Evolutionary conservation across 2,113 vertebrate genomes (phyloP).

Genomic region (Cyrtonyx montezumae): DNA sequence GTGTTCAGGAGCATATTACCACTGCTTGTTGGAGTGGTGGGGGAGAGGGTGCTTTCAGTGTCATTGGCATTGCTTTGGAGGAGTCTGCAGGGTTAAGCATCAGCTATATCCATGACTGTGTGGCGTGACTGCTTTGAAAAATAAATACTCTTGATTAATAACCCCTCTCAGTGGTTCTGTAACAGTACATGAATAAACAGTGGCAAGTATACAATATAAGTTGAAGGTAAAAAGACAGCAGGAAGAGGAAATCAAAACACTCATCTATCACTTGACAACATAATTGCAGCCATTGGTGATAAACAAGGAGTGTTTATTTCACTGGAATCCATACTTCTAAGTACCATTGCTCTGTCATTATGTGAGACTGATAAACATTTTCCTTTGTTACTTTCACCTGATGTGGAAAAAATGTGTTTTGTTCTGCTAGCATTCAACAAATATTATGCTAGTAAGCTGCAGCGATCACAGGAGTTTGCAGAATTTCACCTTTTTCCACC

Average conservation of each 20-base stretch:
- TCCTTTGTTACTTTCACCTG: not conserved
- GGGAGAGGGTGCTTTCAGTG: not conserved
- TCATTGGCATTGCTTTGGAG: not conserved
- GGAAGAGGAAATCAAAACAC: constrained; percentile 49
- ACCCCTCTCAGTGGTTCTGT: constrained; percentile 1
- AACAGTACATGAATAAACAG: constrained; percentile 7
- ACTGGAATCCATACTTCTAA: constrained; percentile 14
- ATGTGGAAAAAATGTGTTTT: not conserved
- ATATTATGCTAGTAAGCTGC: not conserved
- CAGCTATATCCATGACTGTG: not conserved
- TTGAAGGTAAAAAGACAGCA: constrained; percentile 29
- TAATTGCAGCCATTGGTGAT: constrained; percentile 52
- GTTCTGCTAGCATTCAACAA: not conserved
- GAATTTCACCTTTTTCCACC: not conserved
- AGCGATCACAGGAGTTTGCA: not conserved
- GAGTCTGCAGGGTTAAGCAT: not conserved
- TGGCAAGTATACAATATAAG: not conserved
- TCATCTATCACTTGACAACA: constrained; percentile 19
- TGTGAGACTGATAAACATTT: not conserved
- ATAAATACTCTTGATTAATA: constrained; percentile 31
- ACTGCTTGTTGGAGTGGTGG: not conserved
- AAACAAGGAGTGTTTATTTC: constrained; percentile 55
- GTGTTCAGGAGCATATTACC: rapidly evolving
- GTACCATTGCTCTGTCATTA: not conserved
- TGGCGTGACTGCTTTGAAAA: not conserved